Evolutionary conservation across 2,797 vertebrate species (phyloP), one percentile per base, ranked within the genome.

Genomic region (Anas acuta): DNA sequence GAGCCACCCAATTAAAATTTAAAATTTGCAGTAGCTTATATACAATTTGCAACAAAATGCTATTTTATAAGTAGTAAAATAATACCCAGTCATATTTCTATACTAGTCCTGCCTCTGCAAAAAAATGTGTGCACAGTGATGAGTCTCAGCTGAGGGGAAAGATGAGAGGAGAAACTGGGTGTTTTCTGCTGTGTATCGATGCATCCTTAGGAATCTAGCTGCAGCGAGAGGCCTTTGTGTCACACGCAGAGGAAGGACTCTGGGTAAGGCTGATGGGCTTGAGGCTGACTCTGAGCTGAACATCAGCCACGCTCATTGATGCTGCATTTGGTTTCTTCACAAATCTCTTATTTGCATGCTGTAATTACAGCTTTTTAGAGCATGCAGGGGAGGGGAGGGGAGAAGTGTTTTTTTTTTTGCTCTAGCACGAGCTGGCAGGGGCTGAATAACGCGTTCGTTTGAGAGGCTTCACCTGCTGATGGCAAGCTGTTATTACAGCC

Each of bases 321-420:
- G n/a, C 21, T 67, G 39, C 77, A 30, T 66, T 82, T 78, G 87
- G 60, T 75, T 85, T 92, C 84, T 81, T 91, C 89, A 96, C 96
- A 85, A 54, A 37, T 92, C 87, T 95, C 72, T 94, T 65, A 84
- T 75, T 94, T 74, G 53, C 7, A 6, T 67, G 43, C 69, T 92
- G 74, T 95, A 97, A 96, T 95, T 94, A 95, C 89, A 96, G 91
- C 82, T 43, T 90, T 75, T 75, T 85, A 62, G 72, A 74, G 86
- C 79, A 90, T 72, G 30, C 28, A 75, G 33, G 49, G 88, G 82
- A 81, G 84, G 71, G 87, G 73, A 47, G 76, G 60, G 84, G 84
- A 65, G 86, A 87, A 83, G 32, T 75, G 61, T 37, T 37, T 83
- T 84, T 45, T 47, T 47, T 49, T 94, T 65, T 84, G 57, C 21